These are phyloP conservation scores for Zootoca vivipara DNA, from an alignment of 2,113 vertebrate genomes.

Conservation along the genomic window DNA sequence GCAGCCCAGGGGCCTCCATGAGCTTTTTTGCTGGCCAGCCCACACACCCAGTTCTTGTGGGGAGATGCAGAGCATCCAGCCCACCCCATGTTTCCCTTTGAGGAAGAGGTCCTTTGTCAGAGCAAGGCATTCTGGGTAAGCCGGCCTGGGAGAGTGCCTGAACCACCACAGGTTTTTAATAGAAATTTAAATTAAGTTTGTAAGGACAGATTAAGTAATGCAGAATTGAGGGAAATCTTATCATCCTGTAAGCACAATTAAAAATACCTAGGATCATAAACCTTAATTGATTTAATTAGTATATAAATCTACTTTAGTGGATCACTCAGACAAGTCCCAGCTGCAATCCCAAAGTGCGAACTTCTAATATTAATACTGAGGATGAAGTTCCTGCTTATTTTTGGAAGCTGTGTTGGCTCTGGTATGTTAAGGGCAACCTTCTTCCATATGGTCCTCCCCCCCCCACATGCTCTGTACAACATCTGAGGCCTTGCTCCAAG, in stretches of 20 bases:
- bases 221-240: not conserved
- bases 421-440: not conserved
- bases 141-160: no score
- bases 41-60: no score
- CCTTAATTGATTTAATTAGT: not conserved
- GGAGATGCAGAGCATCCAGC: no score
- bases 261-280: not conserved
- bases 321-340: not conserved
- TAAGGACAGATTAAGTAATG: not conserved
- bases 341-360: not conserved
- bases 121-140: no score
- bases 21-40: no score
- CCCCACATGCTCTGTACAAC: not conserved
- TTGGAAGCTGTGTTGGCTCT: not conserved
- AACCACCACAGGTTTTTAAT: no score
- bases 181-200: no score
- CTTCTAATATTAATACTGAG: not conserved
- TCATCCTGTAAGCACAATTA: not conserved
- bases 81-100: no score
- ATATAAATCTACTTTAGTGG: not conserved
- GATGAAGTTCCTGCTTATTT: not conserved
- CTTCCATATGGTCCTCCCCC: not conserved
- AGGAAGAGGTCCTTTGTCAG: no score
- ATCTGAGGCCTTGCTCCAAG: not conserved
- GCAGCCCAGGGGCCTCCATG: no score